Evolutionary conservation across 1,140 invertebrate species (phyloP), one percentile per base, ranked within the genome.

Genomic region (Camponotus floridanus): DNA sequence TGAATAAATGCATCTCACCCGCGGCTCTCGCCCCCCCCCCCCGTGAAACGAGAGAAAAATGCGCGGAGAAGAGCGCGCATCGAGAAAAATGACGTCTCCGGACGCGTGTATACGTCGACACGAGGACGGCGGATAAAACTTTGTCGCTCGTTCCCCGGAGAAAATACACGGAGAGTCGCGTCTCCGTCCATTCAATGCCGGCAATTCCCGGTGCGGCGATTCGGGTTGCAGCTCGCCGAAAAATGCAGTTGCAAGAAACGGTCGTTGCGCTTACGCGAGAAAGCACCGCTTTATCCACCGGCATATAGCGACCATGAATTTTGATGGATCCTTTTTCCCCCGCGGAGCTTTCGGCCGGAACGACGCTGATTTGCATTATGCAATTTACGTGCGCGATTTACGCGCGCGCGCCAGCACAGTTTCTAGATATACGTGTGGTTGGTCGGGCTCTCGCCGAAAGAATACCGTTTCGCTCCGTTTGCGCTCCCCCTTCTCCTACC

Each of bases 301-400:
- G n/a, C 39, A 18, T 51, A 51, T 4, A 26, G 39, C 39, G 68
- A 59, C 68, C 39, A 83, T 83, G 79, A 83, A 83, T 83, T 83
- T 74, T 83, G 79, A 83, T 74, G 42, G 55, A 83, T 83, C 68
- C 39, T 61, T 62, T 36, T 55, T 26, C 79, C 68, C 55, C 55
- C 55, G 55, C 55, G 55, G 21, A 73, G 55, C 68, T 83, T 73
- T 73, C 79, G 68, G 18, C 39, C 68, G 39, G 26, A 83, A 83
- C 42, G 55, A 61, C 39, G 68, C 55, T 62, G 79, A 83, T 83
- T 83, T 83, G 79, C 79, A 83, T 83, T 83, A 83, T 83, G 79
- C 79, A 83, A 83, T 83, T 74, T 73, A 48, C 68, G 51, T 39
- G 79, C 68, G 39, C 68, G 42, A 26, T 45, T 15, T 31, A 4